Evolutionary conservation across 2,113 vertebrate genomes (phyloP), one percentile per base, ranked within the genome.

Genomic region (Peromyscus maniculatus): DNA sequence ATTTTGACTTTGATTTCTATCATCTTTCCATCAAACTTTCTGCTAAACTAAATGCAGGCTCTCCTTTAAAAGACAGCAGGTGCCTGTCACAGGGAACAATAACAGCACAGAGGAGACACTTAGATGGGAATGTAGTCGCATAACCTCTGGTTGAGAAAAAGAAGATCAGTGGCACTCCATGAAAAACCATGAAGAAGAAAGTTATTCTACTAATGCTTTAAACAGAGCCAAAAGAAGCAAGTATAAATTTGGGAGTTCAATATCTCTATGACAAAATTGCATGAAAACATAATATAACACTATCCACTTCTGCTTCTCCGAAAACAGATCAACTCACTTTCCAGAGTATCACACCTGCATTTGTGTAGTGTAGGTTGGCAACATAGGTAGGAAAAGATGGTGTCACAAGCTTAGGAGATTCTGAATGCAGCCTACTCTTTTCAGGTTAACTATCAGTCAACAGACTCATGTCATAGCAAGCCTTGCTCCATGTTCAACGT

Each of bases 201-300:
- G 17, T 84, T 67, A 52, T 36, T 74, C 83, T 26, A 64, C 31
- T 28, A 69, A 69, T 33, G 31, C 2, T 69, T 36, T 28, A 84
- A 26, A 49, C 36, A 84, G 4, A 86, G 64, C 39, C 92, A 89
- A 91, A 87, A 90, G 28, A 83, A 55, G 36, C 31, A 87, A 72
- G 24, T 72, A 84, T 21, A 82, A 46, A 96, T 93, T 93, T 94
- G 49, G 92, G 31, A 93, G 19, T 46, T 46, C 26, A 69, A 36
- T 84, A 33, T 31, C 62, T 90, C 94, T 89, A 62, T 66, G 33
- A 88, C 13, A 92, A 95, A 92, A 92, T n/a, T 92, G 3, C 28
- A 75, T 33, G 16, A 59, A 86, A 90, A 77, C 55, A n/a, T 69
- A 36, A 36, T 4, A 83, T 64, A 43, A 57, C 43, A 91, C 17